These are phyloP conservation scores for Bujurquina vittata DNA, from an alignment of 2,113 vertebrate species.

Conservation along the genomic window DNA sequence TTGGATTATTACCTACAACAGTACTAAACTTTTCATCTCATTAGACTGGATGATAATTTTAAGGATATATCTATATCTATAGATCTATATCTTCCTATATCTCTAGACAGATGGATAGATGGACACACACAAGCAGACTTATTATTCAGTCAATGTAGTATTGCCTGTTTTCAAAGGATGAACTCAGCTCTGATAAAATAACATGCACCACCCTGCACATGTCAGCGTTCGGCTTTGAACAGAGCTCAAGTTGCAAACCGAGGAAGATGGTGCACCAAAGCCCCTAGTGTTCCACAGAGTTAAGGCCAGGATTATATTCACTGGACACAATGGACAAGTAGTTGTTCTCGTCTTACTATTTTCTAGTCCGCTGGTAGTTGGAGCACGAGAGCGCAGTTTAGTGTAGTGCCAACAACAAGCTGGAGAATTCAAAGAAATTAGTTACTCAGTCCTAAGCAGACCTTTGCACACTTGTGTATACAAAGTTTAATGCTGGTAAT, in stretches of 20 bases:
- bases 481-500: not conserved
- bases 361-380: not conserved
- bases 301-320: not conserved
- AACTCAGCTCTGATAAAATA: slow-evolving; percentile 43
- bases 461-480: not conserved
- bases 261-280: slow-evolving; percentile 20
- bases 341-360: not conserved
- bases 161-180: slow-evolving; percentile 28
- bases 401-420: not conserved
- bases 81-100: too few relatives aligned
- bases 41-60: not conserved
- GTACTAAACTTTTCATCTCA: not conserved
- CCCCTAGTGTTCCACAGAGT: slow-evolving; percentile 14
- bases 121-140: slow-evolving; percentile 19
- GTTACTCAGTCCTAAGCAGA: not conserved
- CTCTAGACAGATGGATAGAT: too few relatives aligned
- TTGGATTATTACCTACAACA: not conserved
- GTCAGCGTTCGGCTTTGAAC: slow-evolving; percentile 34
- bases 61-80: too few relatives aligned
- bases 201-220: slow-evolving; percentile 18
- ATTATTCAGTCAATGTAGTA: slow-evolving; percentile 28
- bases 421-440: not conserved
- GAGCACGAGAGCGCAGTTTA: not conserved
- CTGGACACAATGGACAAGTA: not conserved
- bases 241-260: slow-evolving; percentile 48